Conservation (phyloP, 1,140 invertebrate genomes). For the Bombus superbus region DNA sequence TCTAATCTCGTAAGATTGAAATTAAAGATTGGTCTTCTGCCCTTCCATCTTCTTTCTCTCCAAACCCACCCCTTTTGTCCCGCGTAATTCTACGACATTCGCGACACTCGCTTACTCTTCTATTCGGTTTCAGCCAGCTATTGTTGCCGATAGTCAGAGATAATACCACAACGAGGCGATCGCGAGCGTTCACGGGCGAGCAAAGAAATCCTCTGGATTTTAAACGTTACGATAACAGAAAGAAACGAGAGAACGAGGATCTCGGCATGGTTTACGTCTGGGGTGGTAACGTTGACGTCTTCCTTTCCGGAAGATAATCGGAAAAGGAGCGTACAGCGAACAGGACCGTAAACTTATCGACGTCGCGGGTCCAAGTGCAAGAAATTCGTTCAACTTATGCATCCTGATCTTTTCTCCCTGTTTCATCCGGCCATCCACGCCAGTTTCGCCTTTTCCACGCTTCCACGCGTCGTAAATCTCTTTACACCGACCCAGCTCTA, state of each 20-base stretch:
- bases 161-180: conserved; percentile 36
- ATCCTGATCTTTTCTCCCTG: neutral
- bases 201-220: conserved; percentile 41
- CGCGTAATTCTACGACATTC: neutral
- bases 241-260: conserved; percentile 6
- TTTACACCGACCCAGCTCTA: conserved; percentile 72
- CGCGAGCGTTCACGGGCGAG: neutral
- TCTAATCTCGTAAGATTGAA: no score
- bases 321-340: conserved; percentile 49
- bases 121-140: neutral
- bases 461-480: conserved; percentile 69
- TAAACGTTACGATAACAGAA: conserved; percentile 53
- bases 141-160: neutral
- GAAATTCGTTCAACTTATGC: conserved; percentile 41
- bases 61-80: neutral
- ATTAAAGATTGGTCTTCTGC: neutral
- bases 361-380: conserved; percentile 45
- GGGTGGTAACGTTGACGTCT: conserved; percentile 11
- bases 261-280: conserved; percentile 24
- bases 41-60: neutral
- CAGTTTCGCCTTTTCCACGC: neutral
- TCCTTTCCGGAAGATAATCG: conserved; percentile 42
- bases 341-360: conserved; percentile 61
- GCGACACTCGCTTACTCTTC: neutral
- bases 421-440: neutral